A percentile compares a stretch with the other conserved stretches of the same genome.
phyloP scores from a whole-genome alignment of 2,888 invertebrate genomes.

The Ophonus ardosiacus region DNA sequence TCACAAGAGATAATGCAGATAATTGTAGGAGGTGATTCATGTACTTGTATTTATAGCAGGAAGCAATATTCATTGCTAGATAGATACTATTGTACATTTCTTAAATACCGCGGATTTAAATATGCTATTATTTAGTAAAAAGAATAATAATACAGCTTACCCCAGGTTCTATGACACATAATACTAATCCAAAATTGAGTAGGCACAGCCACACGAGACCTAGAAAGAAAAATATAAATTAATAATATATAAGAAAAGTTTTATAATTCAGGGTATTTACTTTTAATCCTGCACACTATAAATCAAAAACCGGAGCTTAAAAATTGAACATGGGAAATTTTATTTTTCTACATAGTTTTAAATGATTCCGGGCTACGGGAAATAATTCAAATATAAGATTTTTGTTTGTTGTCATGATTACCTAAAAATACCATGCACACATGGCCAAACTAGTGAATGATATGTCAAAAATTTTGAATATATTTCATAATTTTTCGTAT shows the following conservation, averaged over 20 bases:
- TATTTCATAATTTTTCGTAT: too few species aligned
- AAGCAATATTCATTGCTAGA: background rate
- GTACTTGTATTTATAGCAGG: background rate
- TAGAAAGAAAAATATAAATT: constrained; percentile 66
- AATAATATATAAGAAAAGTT: background rate
- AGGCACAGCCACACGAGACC: constrained; percentile 75
- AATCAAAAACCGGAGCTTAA: too few species aligned
- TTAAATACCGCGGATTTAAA: background rate
- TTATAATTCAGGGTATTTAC: too few species aligned
- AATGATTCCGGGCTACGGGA: too few species aligned
- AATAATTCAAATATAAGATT: too few species aligned
- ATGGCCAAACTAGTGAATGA: too few species aligned
- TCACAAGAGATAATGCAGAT: background rate
- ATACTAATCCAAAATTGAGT: constrained; percentile 73
- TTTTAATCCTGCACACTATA: too few species aligned
- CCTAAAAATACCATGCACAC: too few species aligned
- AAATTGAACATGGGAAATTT: too few species aligned
- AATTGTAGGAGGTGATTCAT: background rate
- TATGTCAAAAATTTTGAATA: too few species aligned
- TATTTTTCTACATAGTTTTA: too few species aligned
- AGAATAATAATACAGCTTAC: constrained; percentile 70
- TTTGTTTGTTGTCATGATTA: too few species aligned
- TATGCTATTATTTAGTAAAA: constrained; percentile 41
- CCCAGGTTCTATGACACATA: constrained; percentile 75
- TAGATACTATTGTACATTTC: background rate